These are phyloP conservation scores for Chaetodon trifasciatus DNA, from an alignment of 2,797 vertebrate species.

Conservation along the genomic window DNA sequence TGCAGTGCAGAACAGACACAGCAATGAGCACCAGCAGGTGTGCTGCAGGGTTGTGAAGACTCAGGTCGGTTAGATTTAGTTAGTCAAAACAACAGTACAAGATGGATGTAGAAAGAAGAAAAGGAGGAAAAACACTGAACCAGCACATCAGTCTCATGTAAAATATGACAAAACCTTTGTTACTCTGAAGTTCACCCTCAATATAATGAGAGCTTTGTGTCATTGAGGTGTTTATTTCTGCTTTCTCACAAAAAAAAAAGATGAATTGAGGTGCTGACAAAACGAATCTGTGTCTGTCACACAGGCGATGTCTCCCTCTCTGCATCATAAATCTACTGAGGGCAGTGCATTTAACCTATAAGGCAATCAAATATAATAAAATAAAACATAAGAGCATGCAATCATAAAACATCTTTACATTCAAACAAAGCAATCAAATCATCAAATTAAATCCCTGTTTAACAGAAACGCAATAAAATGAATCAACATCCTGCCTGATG, in stretches of 20 bases:
- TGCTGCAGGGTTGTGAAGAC: too few relatives aligned
- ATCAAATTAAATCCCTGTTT: slow-evolving; percentile 18
- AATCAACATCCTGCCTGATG: slow-evolving; percentile 9
- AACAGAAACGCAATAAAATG: neutral
- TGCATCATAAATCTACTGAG: neutral
- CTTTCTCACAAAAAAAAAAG: too few relatives aligned
- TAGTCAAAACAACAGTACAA: too few relatives aligned
- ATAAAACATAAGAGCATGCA: neutral
- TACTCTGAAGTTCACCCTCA: neutral
- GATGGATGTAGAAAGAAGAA: too few relatives aligned
- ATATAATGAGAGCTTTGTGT: too few relatives aligned
- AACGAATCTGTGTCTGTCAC: too few relatives aligned
- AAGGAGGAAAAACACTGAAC: neutral
- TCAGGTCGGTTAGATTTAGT: too few relatives aligned
- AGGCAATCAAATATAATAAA: neutral
- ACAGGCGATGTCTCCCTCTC: too few relatives aligned
- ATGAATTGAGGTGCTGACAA: too few relatives aligned
- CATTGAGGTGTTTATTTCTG: too few relatives aligned
- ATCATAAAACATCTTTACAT: slow-evolving; percentile 7
- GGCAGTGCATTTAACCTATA: neutral
- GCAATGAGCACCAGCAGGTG: neutral
- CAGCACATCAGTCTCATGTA: neutral
- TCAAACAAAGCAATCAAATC: neutral
- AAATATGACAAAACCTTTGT: neutral
- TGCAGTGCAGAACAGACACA: neutral